These are phyloP conservation scores for Bombus superbus DNA, from an alignment of 1,140 invertebrate genomes.

Conservation along the genomic window DNA sequence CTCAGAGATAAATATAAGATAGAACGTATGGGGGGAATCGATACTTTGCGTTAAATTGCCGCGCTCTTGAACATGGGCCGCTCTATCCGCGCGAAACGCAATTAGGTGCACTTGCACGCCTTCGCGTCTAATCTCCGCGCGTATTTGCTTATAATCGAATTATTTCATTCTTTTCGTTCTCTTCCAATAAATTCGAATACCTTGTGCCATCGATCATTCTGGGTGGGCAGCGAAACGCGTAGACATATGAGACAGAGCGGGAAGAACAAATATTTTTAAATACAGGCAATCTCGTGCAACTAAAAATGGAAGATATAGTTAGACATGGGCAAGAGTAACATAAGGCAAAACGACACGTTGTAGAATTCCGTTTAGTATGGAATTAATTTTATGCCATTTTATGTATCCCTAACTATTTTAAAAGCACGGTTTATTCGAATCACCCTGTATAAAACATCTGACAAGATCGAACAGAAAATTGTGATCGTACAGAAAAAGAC, in stretches of 20 bases:
- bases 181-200: background rate
- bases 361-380: background rate
- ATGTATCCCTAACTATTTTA: no score
- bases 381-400: background rate
- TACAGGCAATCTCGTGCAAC: background rate
- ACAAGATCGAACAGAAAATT: background rate
- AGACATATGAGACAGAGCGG: no score
- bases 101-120: conserved; percentile 18
- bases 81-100: background rate
- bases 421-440: background rate
- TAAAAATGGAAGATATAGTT: background rate
- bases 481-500: background rate
- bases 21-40: background rate
- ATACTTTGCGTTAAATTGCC: conserved; percentile 16
- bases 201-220: background rate
- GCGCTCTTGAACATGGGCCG: background rate
- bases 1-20: background rate
- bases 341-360: background rate
- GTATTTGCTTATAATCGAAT: conserved; percentile 1
- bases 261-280: no score
- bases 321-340: no score
- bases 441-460: no score
- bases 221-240: no score
- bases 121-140: conserved; percentile 11
- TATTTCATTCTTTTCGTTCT: background rate